phyloP scores from a whole-genome alignment of 2,797 vertebrate species.

The Melanotaenia maccullochi region DNA sequence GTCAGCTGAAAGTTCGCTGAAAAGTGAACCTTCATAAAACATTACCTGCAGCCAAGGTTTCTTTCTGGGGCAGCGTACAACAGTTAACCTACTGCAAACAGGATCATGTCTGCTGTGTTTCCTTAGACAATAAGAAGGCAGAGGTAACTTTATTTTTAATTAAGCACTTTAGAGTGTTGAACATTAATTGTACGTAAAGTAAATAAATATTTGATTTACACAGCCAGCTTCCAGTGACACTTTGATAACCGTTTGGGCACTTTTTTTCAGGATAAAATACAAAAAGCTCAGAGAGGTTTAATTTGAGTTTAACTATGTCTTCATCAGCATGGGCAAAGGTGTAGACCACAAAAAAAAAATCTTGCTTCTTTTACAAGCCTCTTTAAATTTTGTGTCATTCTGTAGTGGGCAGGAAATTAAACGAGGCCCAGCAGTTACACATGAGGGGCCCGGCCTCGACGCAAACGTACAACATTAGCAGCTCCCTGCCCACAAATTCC shows the following conservation, averaged over 20 bases:
- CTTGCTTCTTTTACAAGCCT: constrained; percentile 20
- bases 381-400: constrained; percentile 31
- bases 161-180: neutral
- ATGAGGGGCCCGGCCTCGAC: constrained; percentile 61
- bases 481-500: constrained; percentile 53
- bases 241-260: neutral
- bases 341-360: constrained; percentile 37
- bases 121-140: neutral
- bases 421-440: constrained; percentile 55
- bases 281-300: neutral
- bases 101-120: neutral
- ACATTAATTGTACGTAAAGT: neutral
- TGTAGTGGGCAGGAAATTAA: constrained; percentile 62
- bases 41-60: constrained; percentile 18
- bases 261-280: neutral
- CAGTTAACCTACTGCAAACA: neutral
- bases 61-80: constrained; percentile 16
- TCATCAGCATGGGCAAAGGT: constrained; percentile 6
- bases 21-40: neutral
- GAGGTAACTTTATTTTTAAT: neutral
- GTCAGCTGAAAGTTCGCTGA: constrained; percentile 25
- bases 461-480: constrained; percentile 67
- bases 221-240: neutral
- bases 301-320: constrained; percentile 16
- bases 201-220: neutral